A percentile compares a stretch with the other conserved stretches of the same genome.
These are phyloP conservation scores for Bathynomus jamesi DNA, from an alignment of 1,140 invertebrate genomes.

Conservation along the genomic window DNA sequence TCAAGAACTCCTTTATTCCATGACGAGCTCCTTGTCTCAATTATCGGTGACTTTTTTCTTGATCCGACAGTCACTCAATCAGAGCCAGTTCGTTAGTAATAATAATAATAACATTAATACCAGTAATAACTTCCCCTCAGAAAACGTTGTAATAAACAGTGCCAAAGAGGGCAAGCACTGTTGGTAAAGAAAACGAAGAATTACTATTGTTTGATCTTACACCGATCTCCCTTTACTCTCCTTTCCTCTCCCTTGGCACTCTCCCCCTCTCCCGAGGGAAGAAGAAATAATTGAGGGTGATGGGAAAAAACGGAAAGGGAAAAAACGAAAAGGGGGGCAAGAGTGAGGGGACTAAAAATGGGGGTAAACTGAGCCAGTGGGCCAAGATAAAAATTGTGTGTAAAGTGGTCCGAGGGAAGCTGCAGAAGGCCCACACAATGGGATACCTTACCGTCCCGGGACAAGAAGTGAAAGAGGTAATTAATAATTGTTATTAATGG, in stretches of 20 bases:
- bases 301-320: not conserved
- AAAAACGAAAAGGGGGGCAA: not conserved
- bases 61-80: no score
- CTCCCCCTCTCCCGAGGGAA: not conserved
- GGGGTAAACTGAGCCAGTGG: conserved; percentile 37
- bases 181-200: no score
- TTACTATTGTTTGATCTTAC: no score
- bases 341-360: conserved; percentile 16
- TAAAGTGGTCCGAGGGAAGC: conserved; percentile 36
- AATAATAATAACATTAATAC: no score
- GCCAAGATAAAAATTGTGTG: conserved; percentile 38
- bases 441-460: conserved; percentile 35
- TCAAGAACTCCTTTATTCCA: no score
- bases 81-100: no score
- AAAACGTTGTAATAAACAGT: no score
- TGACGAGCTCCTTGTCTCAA: no score
- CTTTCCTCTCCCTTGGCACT: not conserved
- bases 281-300: not conserved
- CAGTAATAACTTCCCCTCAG: no score
- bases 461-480: conserved; percentile 33
- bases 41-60: no score
- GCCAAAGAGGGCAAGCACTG: no score
- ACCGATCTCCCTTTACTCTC: not conserved
- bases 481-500: no score
- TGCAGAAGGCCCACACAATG: conserved; percentile 37